Base-by-base conservation (phyloP, 1,140 invertebrate genomes). In the Atta texana region DNA sequence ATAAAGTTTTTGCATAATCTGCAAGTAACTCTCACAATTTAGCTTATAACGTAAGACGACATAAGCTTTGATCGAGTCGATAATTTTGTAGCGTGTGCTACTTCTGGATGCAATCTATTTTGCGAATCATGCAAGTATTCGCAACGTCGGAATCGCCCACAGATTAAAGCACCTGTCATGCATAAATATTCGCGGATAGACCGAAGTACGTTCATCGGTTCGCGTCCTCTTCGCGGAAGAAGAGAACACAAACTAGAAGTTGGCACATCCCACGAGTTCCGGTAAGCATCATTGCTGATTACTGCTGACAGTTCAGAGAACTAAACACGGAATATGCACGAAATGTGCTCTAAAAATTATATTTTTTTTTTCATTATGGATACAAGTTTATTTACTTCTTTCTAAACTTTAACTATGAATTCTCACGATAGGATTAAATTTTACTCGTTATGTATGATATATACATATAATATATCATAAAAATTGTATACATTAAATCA, bases 191-290 rank as follows among this genome's bases (percentile, higher is more conserved):
- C 86, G 28, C 14, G 51, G 18, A 55, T 88, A 85, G 49, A 51
- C 66, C 64, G 66, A 84, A 89, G 71, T 69, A 55, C 24, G 3
- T 7, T 24, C 24, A 5, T 0, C 31, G 31, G 5, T 34, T 34
- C 5, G 51, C 59, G 72, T 61, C 55, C 31, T 74, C 72, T 89
- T 87, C 86, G 55, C 16, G 63, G 88, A 91, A 91, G 12, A 69
- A 24, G 66, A 21, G 66, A 24, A 31, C 4, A 31, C 31, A 31
- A 31, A 69, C 66, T 39, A 78, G 51, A 88, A 86, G 24, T 88
- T 91, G 90, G 84, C 89, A 57, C 87, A 77, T 53, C 31, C 24
- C 69, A 66, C 2, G 12, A 86, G 87, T 90, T 91, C 84, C 74
- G 75, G 49, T 69, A 71, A 90, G 68, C 74, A 21, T 88, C 64